Evolutionary conservation across 2,888 invertebrate species (phyloP), one percentile per base, ranked within the genome.

Genomic region (Drosophila picticornis): DNA sequence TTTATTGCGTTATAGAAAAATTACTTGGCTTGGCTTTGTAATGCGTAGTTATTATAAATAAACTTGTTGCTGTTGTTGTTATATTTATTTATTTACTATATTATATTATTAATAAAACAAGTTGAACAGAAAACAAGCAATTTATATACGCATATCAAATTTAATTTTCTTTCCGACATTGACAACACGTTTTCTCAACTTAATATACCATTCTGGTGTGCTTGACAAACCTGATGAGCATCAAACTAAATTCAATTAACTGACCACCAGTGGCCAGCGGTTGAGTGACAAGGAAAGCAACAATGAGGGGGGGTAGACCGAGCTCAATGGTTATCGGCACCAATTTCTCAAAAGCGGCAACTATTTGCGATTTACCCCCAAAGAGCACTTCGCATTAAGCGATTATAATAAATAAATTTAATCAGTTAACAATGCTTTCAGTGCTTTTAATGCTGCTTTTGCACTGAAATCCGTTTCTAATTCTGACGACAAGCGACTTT

Each of bases 401-500:
- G 60, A 36, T 73, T 74, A 81, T 73, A 74, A 72, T 72, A 81
- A 77, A 88, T 75, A 74, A 77, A 82, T 82, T 72, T 77, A 79
- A 83, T 86, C 79, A 84, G 68, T 64, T 79, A 76, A 25, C 67
- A 75, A 66, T 61, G 79, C 58, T 77, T 51, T 68, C 52, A 43
- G 43, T 61, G 69, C 53, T 67, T 59, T 61, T 56, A 53, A 66
- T 59, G 64, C 59, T 64, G 36, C 72, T 76, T 57, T 55, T 60
- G 69, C 70, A 16, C 34, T 38, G 43, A 61, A 70, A 69, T 68
- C 66, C 38, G 48, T 66, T 56, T 68, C 64, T 50, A 57, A 72
- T 56, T 53, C 77, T 31, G 36, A 53, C 52, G 48, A 31, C 9
- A 46, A 34, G 25, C 65, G 73, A 75, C 80, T 81, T 84, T 78